Conservation (phyloP, 2,888 invertebrate genomes). For the Drosophila meridionalis region DNA sequence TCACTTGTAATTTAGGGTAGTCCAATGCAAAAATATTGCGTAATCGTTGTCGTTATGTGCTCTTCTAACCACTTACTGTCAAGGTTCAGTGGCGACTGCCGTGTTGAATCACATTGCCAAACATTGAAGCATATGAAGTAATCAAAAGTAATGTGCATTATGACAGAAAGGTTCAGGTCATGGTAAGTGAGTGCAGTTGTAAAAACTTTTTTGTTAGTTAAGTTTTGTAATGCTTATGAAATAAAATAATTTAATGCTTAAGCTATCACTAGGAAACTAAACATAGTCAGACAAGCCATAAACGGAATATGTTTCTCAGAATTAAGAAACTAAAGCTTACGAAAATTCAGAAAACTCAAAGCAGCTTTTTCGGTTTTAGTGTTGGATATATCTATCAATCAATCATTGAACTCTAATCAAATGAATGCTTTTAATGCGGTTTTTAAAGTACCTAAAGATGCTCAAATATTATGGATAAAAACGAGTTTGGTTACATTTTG, state of each 20-base stretch:
- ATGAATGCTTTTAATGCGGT: background rate
- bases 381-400: background rate
- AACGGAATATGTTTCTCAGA: background rate
- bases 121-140: constrained; percentile 22
- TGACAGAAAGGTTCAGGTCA: constrained; percentile 27
- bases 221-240: constrained; percentile 12
- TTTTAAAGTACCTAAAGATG: constrained; percentile 1
- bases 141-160: constrained; percentile 27
- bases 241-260: background rate
- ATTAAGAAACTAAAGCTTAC: background rate
- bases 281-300: background rate
- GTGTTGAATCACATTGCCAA: constrained; percentile 17
- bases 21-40: constrained; percentile 35
- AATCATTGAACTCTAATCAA: background rate
- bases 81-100: constrained; percentile 39
- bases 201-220: constrained; percentile 1
- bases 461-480: constrained; percentile 6
- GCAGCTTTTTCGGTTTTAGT: background rate
- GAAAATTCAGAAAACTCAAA: background rate
- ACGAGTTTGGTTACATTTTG: constrained; percentile 21
- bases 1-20: constrained; percentile 23
- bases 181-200: constrained; percentile 3
- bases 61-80: constrained; percentile 38
- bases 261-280: background rate
- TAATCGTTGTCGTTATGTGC: constrained; percentile 11